Percentiles rank a stretch among this genome's conserved stretches.
Conservation (phyloP, 2,888 invertebrate genomes). For the Agriopis aurantiaria region DNA sequence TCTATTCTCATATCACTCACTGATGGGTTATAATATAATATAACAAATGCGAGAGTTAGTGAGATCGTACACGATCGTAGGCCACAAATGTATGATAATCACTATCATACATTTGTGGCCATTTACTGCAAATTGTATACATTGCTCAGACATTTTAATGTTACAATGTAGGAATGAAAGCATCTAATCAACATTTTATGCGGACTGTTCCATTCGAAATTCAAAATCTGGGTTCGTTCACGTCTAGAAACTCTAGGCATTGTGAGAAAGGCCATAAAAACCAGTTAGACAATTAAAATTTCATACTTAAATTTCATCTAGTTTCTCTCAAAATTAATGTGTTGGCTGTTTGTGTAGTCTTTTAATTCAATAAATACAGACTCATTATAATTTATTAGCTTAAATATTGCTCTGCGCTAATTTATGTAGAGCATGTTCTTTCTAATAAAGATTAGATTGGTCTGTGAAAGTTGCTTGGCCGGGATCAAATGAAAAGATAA, state of each 20-base stretch:
- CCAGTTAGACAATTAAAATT: slow-evolving; percentile 26
- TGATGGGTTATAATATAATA: not conserved
- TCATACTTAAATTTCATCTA: not conserved
- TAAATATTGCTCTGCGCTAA: slow-evolving; percentile 19
- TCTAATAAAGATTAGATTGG: slow-evolving; percentile 8
- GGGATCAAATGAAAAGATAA: not conserved
- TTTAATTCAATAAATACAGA: slow-evolving; percentile 10
- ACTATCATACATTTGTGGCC: slow-evolving; percentile 5
- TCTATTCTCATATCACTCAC: slow-evolving; percentile 9
- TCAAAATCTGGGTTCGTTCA: slow-evolving; percentile 1
- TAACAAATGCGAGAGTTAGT: slow-evolving; percentile 1
- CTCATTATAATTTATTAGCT: slow-evolving; percentile 11
- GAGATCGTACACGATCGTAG: too few species aligned
- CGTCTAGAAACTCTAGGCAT: slow-evolving; percentile 48
- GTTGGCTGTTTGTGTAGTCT: slow-evolving; percentile 4
- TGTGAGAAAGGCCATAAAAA: slow-evolving; percentile 50
- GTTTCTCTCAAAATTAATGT: slow-evolving; percentile 12
- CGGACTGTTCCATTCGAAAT: not conserved
- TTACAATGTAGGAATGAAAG: slow-evolving; percentile 4
- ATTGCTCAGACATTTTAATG: not conserved
- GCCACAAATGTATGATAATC: too few species aligned
- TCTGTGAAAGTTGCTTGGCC: slow-evolving; percentile 14
- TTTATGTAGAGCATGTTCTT: slow-evolving; percentile 20
- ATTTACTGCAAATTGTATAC: not conserved
- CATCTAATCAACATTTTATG: slow-evolving; percentile 3